Evolutionary conservation across 2,113 vertebrate genomes (phyloP).

Genomic region (Pedionomus torquatus): DNA sequence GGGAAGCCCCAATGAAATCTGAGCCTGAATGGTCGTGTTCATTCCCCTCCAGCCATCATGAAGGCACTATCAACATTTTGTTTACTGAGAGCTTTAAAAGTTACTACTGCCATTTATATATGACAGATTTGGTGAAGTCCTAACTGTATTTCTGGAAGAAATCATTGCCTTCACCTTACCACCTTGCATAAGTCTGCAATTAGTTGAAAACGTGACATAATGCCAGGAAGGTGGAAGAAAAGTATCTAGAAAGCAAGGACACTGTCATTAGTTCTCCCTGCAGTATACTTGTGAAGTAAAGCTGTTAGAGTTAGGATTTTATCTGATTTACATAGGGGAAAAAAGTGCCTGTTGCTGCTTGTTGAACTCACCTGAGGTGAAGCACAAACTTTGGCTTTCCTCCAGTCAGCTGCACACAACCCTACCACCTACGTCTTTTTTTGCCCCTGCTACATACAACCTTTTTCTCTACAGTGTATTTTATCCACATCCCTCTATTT

Average conservation of each 20-base stretch:
- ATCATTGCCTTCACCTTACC: not conserved
- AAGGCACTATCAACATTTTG: not conserved
- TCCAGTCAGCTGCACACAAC: not conserved
- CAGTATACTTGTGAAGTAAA: not conserved
- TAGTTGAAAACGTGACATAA: constrained; percentile 33
- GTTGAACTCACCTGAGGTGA: not conserved
- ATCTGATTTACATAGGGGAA: not conserved
- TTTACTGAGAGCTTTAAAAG: not conserved
- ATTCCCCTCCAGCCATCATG: not conserved
- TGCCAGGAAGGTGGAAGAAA: not conserved
- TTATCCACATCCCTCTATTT: not conserved
- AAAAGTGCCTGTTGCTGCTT: not conserved
- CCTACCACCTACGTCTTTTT: not conserved
- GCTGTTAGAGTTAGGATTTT: not conserved
- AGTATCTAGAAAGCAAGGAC: not conserved
- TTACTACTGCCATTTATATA: not conserved
- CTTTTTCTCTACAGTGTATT: not conserved
- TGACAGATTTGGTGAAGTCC: not conserved
- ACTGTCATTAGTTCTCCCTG: not conserved
- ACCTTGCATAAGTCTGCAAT: not conserved
- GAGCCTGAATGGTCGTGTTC: not conserved
- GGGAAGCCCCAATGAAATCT: not conserved
- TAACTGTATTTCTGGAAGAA: not conserved
- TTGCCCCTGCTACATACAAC: not conserved
- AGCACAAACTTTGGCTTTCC: not conserved